Evolutionary conservation across 2,113 vertebrate species (phyloP).

Genomic region (Cavia aperea): DNA sequence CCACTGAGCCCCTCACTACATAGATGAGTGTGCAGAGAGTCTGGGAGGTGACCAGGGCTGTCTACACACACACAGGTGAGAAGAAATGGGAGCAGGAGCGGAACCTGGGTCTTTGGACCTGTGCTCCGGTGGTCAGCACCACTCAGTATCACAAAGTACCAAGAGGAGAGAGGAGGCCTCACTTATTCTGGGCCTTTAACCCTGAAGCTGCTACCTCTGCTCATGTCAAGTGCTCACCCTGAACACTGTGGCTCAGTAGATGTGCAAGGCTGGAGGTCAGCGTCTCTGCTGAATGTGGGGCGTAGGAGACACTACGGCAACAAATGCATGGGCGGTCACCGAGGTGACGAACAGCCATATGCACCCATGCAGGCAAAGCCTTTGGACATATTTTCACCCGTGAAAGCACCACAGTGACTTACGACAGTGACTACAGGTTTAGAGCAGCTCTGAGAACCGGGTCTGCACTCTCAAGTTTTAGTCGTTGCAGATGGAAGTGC

Average conservation of each 20-base stretch:
- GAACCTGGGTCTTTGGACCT: conserved; percentile 24
- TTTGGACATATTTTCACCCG: neutral
- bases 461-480: neutral
- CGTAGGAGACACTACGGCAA: neutral
- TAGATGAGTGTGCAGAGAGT: conserved; percentile 31
- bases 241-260: neutral
- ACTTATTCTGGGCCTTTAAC: neutral
- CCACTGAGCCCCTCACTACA: conserved; percentile 10
- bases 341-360: neutral
- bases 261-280: neutral
- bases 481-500: conserved; percentile 11
- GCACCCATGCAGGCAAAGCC: neutral
- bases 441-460: neutral
- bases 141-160: neutral
- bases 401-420: neutral
- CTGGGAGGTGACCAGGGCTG: conserved; percentile 27
- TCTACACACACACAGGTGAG: conserved; percentile 1
- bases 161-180: neutral
- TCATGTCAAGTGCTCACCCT: conserved; percentile 3
- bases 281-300: neutral
- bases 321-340: neutral
- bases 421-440: neutral
- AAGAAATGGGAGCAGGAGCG: conserved; percentile 21
- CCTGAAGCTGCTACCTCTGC: conserved; percentile 21
- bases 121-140: neutral